These are phyloP conservation scores for Pegea sp. DNA, from an alignment of 23 tunicate species.

Conservation along the genomic window DNA sequence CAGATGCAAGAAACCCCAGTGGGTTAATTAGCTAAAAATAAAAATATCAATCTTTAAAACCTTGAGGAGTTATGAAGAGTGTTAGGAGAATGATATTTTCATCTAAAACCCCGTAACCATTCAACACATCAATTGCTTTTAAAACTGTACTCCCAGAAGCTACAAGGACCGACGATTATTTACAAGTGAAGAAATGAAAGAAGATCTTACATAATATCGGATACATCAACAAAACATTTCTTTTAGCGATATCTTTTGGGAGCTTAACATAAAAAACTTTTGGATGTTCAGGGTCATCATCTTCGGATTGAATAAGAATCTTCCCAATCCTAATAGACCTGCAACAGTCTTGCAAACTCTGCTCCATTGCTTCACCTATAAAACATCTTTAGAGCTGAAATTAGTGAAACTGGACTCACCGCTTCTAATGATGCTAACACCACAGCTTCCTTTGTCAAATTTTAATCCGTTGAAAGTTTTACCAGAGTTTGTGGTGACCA, in stretches of 20 bases:
- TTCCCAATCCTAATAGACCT: conserved; percentile 92
- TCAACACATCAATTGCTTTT: conserved; percentile 61
- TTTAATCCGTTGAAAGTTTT: conserved; percentile 36
- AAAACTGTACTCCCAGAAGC: conserved; percentile 74
- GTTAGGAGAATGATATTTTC: conserved; percentile 67
- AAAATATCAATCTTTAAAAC: conserved; percentile 4
- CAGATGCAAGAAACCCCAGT: no score
- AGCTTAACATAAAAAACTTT: conserved; percentile 96
- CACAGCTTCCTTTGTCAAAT: conserved; percentile 92
- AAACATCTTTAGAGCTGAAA: not conserved
- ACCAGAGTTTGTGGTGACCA: conserved; percentile 57
- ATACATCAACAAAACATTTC: conserved; percentile 89
- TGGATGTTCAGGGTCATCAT: conserved; percentile 59
- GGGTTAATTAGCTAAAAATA: no score
- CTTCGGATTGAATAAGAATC: conserved; percentile 60
- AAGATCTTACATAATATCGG: conserved; percentile 49
- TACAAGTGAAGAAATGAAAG: not conserved
- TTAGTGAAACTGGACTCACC: no score
- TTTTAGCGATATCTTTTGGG: conserved; percentile 66
- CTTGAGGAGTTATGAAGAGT: conserved; percentile 69
- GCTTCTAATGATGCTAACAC: conserved; percentile 86
- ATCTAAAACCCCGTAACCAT: conserved; percentile 41
- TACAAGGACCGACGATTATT: conserved; percentile 1
- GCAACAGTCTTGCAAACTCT: conserved; percentile 84
- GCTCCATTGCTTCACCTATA: conserved; percentile 95